phyloP scores from a whole-genome alignment of 2,113 vertebrate species.

The Hemibagrus wyckioides region DNA sequence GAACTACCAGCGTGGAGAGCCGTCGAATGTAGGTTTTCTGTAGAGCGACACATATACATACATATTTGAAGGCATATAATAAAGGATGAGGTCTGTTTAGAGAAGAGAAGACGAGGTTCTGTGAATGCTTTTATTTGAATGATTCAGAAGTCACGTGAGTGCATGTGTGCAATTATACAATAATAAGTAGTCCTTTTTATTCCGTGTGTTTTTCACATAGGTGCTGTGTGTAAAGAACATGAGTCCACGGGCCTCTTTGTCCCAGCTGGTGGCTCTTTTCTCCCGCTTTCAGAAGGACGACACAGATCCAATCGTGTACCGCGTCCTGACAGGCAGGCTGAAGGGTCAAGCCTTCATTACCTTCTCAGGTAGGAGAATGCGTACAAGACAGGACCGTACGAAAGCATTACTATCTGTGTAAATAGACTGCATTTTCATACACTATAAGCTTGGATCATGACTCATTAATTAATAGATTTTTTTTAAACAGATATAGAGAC shows the following conservation, averaged over 20 bases:
- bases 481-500: slow-evolving; percentile 72
- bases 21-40: slow-evolving; percentile 77
- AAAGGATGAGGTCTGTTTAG: too few species aligned
- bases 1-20: slow-evolving; percentile 83
- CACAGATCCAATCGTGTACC: slow-evolving; percentile 75
- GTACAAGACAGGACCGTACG: background rate
- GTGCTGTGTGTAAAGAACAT: slow-evolving; percentile 92
- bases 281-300: slow-evolving; percentile 82
- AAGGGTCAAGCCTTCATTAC: slow-evolving; percentile 93
- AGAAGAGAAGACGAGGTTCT: too few species aligned
- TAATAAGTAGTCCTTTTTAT: background rate
- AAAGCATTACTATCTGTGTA: background rate
- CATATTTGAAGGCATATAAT: too few species aligned
- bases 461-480: background rate
- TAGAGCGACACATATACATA: background rate
- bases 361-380: slow-evolving; percentile 75
- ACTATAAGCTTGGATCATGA: background rate
- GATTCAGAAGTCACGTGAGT: background rate
- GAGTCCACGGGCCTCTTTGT: slow-evolving; percentile 76
- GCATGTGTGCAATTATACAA: background rate
- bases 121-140: background rate
- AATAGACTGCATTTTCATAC: background rate
- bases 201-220: slow-evolving; percentile 62
- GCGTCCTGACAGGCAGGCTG: slow-evolving; percentile 86
- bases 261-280: slow-evolving; percentile 88